Evolutionary conservation across 1,140 invertebrate genomes (phyloP), one percentile per base, ranked within the genome.

Genomic region (Ceratosolen solmsi): DNA sequence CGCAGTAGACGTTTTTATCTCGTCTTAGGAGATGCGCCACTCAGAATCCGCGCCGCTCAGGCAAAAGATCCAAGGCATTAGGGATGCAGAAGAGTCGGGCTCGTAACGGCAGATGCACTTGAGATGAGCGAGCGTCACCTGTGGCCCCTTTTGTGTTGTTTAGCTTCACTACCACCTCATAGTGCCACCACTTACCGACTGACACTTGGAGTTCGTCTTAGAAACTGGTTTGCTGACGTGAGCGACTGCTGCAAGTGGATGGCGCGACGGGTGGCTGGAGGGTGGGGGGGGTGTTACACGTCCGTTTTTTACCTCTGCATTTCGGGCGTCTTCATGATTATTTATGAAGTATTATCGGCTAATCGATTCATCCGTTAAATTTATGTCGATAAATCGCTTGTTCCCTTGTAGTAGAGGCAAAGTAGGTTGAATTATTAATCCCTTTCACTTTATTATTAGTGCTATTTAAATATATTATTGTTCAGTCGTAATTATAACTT

Each of bases 81-180:
- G 60, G 13, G 46, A 13, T 8, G 38, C 56, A 79, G 49, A 15
- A 46, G 38, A 36, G 22, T 27, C 63, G 54, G 51, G 49, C 56
- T 49, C n/a, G 49, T n/a, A 60, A n/a, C 58, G 58, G 83, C 83
- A 86, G 84, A 82, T 86, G 87, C 86, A 86, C 87, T 88, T 80
- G 87, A 86, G 86, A 84, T 82, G 84, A 87, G 84, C 87, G 85
- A 87, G 86, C 87, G 86, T 89, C 87, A 88, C 88, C 87, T 88
- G 86, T 86, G 88, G 85, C 88, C 87, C 86, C 54, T 60, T 30
- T 86, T 84, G 80, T 83, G 86, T 86, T 89, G 86, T 87, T 89
- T 88, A 88, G 86, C 87, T 89, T 86, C 83, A 87, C 86, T 87
- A 83, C 81, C 85, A 83, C 49, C 84, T 85, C 65, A 54, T 75